These are phyloP conservation scores for Chrysolophus pictus DNA, from an alignment of 2,797 vertebrate genomes.

Conservation along the genomic window DNA sequence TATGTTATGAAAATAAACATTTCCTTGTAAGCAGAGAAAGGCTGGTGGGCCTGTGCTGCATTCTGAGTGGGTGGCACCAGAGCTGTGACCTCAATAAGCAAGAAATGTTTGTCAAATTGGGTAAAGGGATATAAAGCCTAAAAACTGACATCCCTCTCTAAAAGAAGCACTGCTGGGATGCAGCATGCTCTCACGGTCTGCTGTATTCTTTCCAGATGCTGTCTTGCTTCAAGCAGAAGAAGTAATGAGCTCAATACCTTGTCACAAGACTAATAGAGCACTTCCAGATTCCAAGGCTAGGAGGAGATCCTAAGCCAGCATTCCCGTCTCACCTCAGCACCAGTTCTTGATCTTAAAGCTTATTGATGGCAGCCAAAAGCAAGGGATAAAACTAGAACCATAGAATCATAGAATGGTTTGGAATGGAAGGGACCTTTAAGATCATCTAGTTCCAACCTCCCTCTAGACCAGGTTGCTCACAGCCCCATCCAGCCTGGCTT, in stretches of 20 bases:
- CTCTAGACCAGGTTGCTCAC: too few species aligned
- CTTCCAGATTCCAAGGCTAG: neutral
- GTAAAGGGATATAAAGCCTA: neutral
- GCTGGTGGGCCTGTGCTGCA: neutral
- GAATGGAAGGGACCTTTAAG: too few species aligned
- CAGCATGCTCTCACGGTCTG: neutral
- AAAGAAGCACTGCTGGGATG: neutral
- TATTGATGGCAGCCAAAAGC: neutral
- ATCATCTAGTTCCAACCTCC: too few species aligned
- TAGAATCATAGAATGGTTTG: too few species aligned
- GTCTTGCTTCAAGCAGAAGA: neutral
- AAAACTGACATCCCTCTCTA: neutral
- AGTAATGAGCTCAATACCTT: neutral
- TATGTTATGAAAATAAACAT: neutral
- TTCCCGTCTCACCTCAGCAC: neutral
- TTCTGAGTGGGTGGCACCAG: neutral
- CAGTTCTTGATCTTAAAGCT: neutral
- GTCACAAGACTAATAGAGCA: neutral
- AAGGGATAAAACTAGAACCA: neutral
- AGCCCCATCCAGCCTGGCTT: too few species aligned
- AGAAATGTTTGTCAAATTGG: neutral
- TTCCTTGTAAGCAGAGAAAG: neutral
- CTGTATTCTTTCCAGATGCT: neutral
- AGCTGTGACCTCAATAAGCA: neutral
- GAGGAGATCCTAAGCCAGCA: neutral